Evolutionary conservation across 2,113 vertebrate species (phyloP), one percentile per base, ranked within the genome.

Genomic region (Oreocharis arfaki): DNA sequence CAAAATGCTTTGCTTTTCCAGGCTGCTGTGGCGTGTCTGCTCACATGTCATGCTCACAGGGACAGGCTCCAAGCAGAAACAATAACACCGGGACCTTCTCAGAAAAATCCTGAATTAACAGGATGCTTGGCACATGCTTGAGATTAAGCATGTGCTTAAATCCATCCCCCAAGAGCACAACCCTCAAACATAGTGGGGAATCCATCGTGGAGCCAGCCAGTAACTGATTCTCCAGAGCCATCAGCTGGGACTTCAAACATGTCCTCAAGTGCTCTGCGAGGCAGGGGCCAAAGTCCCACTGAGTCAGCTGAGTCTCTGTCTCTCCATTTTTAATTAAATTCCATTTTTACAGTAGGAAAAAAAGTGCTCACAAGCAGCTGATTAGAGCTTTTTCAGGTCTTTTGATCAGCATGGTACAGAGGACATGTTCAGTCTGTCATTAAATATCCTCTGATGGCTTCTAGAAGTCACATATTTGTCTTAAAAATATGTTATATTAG

Each of bases 1-100:
- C 42, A 84, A 84, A 86, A 90, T 6, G 23, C 56, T 95, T 71
- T 88, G n/a, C 71, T 90, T 71, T 89, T 95, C 80, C 93, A 93
- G 83, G 44, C 56, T 75, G 57, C 68, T 57, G 39, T 67, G 89
- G 70, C 74, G 44, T 56, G 65, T 77, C 47, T 95, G 64, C 49
- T 96, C 87, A 49, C 91, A 68, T 60, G 87, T 78, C 69, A n/a
- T n/a, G n/a, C n/a, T n/a, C 53, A 9, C 37, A 73, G 90, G 90
- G 67, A 92, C 46, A 55, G 59, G 59, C 46, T 94, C 90, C 92
- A 88, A 84, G 90, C 68, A 92, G 65, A 75, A 89, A 70, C 42
- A 81, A 30, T 32, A 69, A 78, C 94, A 95, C 20, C 71, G 75
- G 47, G 56, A 90, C 41, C 89, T 89, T 74, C 70, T 87, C 77